phyloP scores from a whole-genome alignment of 2,888 invertebrate genomes.

The Meghimatium bilineatum region DNA sequence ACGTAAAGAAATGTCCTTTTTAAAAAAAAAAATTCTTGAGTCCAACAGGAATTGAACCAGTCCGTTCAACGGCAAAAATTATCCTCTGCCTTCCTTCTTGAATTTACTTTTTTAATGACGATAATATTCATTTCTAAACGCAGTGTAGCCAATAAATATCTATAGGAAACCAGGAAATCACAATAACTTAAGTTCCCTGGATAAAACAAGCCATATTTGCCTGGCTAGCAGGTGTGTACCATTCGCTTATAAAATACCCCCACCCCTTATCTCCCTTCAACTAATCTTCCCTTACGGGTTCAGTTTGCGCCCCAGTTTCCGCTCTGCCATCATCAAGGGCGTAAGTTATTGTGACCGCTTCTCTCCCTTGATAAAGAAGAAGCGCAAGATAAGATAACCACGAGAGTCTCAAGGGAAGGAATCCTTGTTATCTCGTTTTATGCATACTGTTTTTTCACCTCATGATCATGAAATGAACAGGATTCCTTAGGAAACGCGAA shows the following conservation, averaged over 20 bases:
- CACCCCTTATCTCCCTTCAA: background rate
- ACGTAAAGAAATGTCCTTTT: too few relatives aligned
- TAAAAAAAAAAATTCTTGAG: too few relatives aligned
- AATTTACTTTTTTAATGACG: too few relatives aligned
- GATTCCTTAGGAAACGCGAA: background rate
- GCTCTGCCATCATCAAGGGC: slow-evolving; percentile 31
- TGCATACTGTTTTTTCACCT: background rate
- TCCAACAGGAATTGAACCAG: too few relatives aligned
- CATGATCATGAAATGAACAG: background rate
- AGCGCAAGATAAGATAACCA: slow-evolving; percentile 19
- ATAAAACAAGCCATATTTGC: background rate
- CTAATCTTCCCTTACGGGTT: background rate
- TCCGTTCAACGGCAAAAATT: too few relatives aligned
- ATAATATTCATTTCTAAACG: too few relatives aligned
- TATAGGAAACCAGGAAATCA: too few relatives aligned
- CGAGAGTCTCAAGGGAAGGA: background rate
- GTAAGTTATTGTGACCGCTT: slow-evolving; percentile 34
- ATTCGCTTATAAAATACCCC: background rate
- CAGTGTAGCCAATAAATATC: too few relatives aligned
- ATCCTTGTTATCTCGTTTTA: slow-evolving; percentile 29
- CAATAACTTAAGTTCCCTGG: background rate
- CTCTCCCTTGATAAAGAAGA: background rate
- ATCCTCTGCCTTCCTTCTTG: too few relatives aligned
- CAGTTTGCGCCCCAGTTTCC: slow-evolving; percentile 15
- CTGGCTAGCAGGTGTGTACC: background rate